Base-by-base conservation (phyloP, 2,797 vertebrate species). In the Darevskia nairensis region DNA sequence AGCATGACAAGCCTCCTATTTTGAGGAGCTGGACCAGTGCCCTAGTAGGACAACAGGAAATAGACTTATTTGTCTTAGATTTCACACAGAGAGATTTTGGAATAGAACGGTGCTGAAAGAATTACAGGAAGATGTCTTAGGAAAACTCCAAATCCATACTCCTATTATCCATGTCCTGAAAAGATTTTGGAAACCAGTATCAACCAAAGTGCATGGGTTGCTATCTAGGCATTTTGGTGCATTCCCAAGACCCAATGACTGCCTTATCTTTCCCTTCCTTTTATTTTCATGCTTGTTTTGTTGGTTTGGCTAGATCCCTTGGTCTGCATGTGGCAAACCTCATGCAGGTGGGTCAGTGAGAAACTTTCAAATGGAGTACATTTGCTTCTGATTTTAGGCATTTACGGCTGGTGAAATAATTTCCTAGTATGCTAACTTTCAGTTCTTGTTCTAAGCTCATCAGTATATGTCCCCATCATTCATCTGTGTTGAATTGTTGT, bases 371-470 rank as follows among this genome's bases (percentile, higher is more conserved):
- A 69, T 27, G 13, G 44, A 7, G 23, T 79, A 39, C 75, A 35
- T 78, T 88, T 84, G 66, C 41, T 88, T 68, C 77, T 84, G 46
- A 50, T 79, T 68, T 69, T 82, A 35, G 64, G 66, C 32, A 55
- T 8, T 35, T 9, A 25, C 7, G 19, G 71, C 13, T 35, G 27
- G 13, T 59, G 44, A 46, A 23, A 4, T 44, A 32, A n/a, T 69
- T 44, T 79, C 21, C 21, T 46, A 25, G 5, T 59, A 72, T 59
- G 39, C 41, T 59, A 59, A 32, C 39, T 83, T 88, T n/a, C 46
- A 80, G 61, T 27, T 76, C 78, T 15, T 46, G 84, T 71, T 74
- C 7, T 35, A 75, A 27, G 8, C 1, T 4, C 88, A 21, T 0
- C 2, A 76, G 59, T 77, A 0, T 64, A 2, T 7, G 8, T 85